Percentiles rank a stretch among this genome's conserved stretches.
These are phyloP conservation scores for Sitta carolinensis DNA, from an alignment of 2,797 vertebrate genomes.

Conservation along the genomic window DNA sequence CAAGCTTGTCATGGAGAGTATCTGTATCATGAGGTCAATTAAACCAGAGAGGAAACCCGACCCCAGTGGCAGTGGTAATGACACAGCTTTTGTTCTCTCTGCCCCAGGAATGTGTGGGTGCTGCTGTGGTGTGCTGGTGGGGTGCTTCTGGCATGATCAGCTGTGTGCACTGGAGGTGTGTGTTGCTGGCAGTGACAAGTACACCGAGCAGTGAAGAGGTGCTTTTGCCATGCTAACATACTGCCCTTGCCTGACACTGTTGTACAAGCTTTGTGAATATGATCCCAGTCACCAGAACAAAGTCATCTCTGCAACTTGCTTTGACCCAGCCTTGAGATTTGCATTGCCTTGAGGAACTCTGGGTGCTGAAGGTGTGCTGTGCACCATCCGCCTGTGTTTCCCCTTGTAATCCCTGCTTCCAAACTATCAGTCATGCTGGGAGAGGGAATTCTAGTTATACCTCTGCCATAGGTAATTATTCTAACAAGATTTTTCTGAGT, in stretches of 20 bases:
- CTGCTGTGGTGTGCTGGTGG: not conserved
- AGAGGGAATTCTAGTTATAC: not conserved
- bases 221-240: not conserved
- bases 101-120: not conserved
- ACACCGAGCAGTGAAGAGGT: not conserved
- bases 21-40: constrained; percentile 91
- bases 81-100: not conserved
- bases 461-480: not conserved
- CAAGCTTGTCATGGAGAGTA: constrained; percentile 96
- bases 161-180: not conserved
- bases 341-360: not conserved
- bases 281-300: not conserved
- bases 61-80: constrained; percentile 85
- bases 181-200: not conserved
- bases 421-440: not conserved
- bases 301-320: not conserved
- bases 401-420: not conserved
- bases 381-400: not conserved
- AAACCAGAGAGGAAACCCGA: constrained; percentile 92
- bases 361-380: not conserved
- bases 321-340: not conserved
- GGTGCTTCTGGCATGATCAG: not conserved
- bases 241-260: not conserved
- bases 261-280: not conserved
- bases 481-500: not conserved